These are phyloP conservation scores for Tipula lateralis DNA, from an alignment of 2,888 invertebrate species.

Conservation along the genomic window DNA sequence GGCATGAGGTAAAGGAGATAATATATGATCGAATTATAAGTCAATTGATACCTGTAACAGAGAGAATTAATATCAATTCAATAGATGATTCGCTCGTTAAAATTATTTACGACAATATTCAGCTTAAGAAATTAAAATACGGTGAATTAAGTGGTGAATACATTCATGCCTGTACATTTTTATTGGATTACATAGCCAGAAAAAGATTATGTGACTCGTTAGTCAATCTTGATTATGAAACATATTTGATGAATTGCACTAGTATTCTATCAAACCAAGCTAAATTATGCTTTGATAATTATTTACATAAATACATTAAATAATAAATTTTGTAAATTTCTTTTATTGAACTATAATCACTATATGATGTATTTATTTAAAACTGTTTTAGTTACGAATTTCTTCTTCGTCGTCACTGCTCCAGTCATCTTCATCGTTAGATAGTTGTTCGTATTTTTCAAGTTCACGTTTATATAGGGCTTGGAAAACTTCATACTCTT, in stretches of 20 bases:
- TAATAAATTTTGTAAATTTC: neutral
- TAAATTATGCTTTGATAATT: neutral
- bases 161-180: neutral
- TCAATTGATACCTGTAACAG: neutral
- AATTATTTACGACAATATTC: neutral
- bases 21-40: neutral
- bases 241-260: neutral
- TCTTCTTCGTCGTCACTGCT: slow-evolving; percentile 48
- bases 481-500: slow-evolving; percentile 46
- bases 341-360: neutral
- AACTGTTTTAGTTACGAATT: neutral
- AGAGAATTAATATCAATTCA: neutral
- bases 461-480: slow-evolving; percentile 43
- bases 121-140: neutral
- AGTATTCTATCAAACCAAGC: neutral
- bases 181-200: neutral
- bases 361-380: too few relatives aligned
- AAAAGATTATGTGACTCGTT: neutral
- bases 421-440: neutral
- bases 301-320: neutral
- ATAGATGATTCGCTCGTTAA: neutral
- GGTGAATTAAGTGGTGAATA: neutral
- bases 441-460: slow-evolving; percentile 2
- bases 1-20: neutral
- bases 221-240: neutral